phyloP scores from a whole-genome alignment of 2,888 invertebrate species.

The Watsonalla cultraria region DNA sequence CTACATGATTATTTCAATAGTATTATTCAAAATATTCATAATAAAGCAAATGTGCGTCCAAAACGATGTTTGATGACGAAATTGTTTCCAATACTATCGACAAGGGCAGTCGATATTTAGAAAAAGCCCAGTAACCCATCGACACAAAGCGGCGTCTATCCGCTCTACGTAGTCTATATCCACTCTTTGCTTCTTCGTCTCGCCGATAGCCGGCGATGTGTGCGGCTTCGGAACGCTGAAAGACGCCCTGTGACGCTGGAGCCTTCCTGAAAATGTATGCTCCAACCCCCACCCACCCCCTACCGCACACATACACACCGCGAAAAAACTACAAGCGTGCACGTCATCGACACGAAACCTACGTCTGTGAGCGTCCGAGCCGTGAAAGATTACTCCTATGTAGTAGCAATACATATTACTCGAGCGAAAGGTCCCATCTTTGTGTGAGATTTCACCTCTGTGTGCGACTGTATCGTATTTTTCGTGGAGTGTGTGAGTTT shows the following conservation, averaged over 20 bases:
- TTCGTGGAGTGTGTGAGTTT: constrained; percentile 43
- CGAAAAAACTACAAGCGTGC: constrained; percentile 57
- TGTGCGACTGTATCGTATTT: constrained; percentile 37
- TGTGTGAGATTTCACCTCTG: constrained; percentile 26
- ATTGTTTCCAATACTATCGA: no score
- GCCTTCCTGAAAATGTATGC: constrained; percentile 76
- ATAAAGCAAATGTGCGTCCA: no score
- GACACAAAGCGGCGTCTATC: constrained; percentile 15
- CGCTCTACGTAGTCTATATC: constrained; percentile 32
- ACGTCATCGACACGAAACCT: constrained; percentile 38
- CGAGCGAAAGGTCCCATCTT: constrained; percentile 40
- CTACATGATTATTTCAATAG: no score
- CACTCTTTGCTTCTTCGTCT: constrained; percentile 74
- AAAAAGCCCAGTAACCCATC: constrained; percentile 2
- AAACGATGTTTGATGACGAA: no score
- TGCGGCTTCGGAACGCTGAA: constrained; percentile 74
- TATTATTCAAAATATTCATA: no score
- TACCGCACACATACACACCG: constrained; percentile 37
- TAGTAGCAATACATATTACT: constrained; percentile 58
- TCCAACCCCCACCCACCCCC: constrained; percentile 37
- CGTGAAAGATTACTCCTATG: constrained; percentile 64
- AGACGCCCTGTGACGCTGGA: constrained; percentile 73
- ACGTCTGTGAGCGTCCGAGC: constrained; percentile 38
- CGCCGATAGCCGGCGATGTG: constrained; percentile 74
- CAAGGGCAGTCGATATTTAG: no score